phyloP scores from a whole-genome alignment of 2,797 vertebrate species.

The Girardinus metallicus region DNA sequence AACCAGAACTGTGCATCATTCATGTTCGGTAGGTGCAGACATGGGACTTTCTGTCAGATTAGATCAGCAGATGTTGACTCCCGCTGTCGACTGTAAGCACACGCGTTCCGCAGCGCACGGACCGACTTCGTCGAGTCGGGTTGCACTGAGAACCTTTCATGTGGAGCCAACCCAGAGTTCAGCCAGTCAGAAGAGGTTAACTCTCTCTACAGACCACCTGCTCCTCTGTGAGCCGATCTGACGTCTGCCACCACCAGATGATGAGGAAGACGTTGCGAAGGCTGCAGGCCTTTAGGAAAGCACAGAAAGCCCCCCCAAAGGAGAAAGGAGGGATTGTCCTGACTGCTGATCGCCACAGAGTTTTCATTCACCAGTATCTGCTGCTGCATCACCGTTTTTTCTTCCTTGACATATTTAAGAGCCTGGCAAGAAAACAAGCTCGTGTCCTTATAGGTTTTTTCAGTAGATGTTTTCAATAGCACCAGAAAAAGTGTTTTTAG shows the following conservation, averaged over 20 bases:
- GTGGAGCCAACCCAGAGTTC: slow-evolving; percentile 28
- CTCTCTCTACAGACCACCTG: slow-evolving; percentile 66
- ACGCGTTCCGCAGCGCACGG: neutral
- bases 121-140: slow-evolving; percentile 13
- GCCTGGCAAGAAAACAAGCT: neutral
- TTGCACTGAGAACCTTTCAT: slow-evolving; percentile 1
- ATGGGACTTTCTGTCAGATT: slow-evolving; percentile 53
- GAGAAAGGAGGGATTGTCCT: slow-evolving; percentile 64
- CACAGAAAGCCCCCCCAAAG: slow-evolving; percentile 28
- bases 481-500: neutral
- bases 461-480: slow-evolving; percentile 56
- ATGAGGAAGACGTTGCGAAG: slow-evolving; percentile 51
- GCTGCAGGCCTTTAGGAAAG: slow-evolving; percentile 62
- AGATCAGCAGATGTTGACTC: slow-evolving; percentile 42
- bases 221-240: slow-evolving; percentile 57
- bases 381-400: slow-evolving; percentile 57
- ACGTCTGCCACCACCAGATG: slow-evolving; percentile 70
- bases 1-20: neutral
- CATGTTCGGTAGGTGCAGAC: slow-evolving; percentile 16
- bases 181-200: slow-evolving; percentile 40
- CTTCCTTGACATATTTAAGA: slow-evolving; percentile 14
- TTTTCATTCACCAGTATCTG: slow-evolving; percentile 71
- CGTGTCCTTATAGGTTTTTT: slow-evolving; percentile 5
- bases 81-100: slow-evolving; percentile 17
- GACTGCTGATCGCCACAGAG: slow-evolving; percentile 63